Conservation (phyloP, 2,797 vertebrate genomes). For the Eulemur rubriventer region DNA sequence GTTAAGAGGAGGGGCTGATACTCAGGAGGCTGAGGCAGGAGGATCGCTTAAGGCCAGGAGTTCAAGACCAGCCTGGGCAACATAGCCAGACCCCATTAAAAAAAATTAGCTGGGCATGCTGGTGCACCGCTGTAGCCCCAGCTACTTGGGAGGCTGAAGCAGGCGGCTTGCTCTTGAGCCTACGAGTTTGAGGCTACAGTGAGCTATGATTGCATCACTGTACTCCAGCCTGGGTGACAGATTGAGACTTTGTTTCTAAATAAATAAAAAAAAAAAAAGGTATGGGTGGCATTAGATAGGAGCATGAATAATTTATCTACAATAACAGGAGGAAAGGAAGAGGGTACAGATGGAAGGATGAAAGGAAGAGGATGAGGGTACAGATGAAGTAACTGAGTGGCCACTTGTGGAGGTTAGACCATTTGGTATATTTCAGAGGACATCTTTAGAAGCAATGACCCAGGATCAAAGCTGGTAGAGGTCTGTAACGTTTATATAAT, state of each 20-base stretch:
- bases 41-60: neutral
- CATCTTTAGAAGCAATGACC: neutral
- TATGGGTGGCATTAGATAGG: neutral
- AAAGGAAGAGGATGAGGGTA: neutral
- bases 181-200: neutral
- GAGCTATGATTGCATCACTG: too few species aligned
- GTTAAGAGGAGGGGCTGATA: neutral
- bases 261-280: neutral
- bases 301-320: neutral
- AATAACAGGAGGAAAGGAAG: neutral
- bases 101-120: neutral
- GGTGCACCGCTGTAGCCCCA: neutral
- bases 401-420: neutral
- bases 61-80: neutral
- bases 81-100: neutral
- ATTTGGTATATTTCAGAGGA: neutral
- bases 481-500: neutral
- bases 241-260: neutral
- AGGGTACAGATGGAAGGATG: neutral
- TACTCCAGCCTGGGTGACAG: neutral
- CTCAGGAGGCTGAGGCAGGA: neutral
- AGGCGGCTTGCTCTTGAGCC: neutral
- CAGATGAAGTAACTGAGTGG: neutral
- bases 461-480: conserved; percentile 5
- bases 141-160: neutral